Base-by-base conservation (phyloP, 2,888 invertebrate genomes). In the Sinodicranocentrus sp. region DNA sequence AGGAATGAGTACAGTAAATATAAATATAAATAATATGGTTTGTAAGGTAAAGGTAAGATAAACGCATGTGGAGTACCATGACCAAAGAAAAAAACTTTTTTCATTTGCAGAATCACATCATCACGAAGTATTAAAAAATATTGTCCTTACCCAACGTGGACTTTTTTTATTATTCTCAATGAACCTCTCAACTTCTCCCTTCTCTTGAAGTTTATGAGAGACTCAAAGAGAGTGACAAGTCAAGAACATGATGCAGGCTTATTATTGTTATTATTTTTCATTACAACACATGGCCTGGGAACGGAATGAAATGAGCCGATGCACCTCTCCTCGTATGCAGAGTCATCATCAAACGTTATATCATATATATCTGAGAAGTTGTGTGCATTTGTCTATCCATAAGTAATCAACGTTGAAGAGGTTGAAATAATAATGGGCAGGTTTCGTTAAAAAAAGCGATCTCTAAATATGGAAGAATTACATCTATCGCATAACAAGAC, bases 391-490 rank as follows among this genome's bases (percentile, higher is more conserved):
- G n/a, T n/a, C n/a, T n/a, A n/a, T n/a, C n/a, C n/a, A 75, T 63
- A 75, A 65, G 76, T 25, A 65, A 65, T 76, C 76, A 76, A 54
- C 65, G 65, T 76, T 76, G 76, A 15, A 76, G 61, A 76, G 65
- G 76, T 65, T 76, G 65, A 67, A 76, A 67, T 65, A 63, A 73
- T 63, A 73, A 68, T 68, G 28, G 77, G 68, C 77, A 68, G 77
- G 77, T 77, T 77, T 77, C 21, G 19, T 39, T 13, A 8, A 39
- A 39, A 68, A 77, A 77, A 68, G 67, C 25, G 68, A 67, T 25
- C 68, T 77, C 77, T 77, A 67, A 67, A 77, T 77, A 77, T 77
- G 77, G 77, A 57, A 77, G 67, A 52, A 77, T 77, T 77, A 43
- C 67, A 17, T 59, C 10, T 28, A 28, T 0, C 17, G 15, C 28